Evolutionary conservation across 92 coral and sea anemone species (phyloP).

Genomic region (Parazoanthus atlanticus): DNA sequence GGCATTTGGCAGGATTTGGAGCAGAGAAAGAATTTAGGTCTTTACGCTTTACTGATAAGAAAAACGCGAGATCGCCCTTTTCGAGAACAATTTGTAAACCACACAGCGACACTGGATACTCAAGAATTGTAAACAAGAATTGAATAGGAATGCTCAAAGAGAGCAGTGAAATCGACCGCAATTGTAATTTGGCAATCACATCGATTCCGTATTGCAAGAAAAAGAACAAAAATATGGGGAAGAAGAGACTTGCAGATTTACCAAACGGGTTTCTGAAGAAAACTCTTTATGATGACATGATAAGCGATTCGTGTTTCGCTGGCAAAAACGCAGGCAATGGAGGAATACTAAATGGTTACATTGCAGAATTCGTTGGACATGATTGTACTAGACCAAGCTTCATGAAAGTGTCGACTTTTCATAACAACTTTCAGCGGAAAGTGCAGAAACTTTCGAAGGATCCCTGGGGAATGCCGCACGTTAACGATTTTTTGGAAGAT

Average conservation of each 20-base stretch:
- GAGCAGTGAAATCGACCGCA: constrained; percentile 56
- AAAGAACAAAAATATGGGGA: constrained; percentile 60
- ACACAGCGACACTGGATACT: constrained; percentile 49
- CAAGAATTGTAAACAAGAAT: constrained; percentile 60
- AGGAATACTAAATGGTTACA: constrained; percentile 76
- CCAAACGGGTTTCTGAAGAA: constrained; percentile 71
- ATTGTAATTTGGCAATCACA: constrained; percentile 36
- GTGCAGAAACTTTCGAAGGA: constrained; percentile 72
- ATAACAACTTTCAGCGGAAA: constrained; percentile 61
- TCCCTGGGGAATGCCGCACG: constrained; percentile 54
- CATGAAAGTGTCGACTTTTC: constrained; percentile 60
- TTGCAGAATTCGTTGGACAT: constrained; percentile 75
- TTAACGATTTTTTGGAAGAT: constrained; percentile 82
- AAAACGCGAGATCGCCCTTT: neutral
- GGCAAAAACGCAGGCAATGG: constrained; percentile 51
- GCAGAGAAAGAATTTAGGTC: constrained; percentile 1
- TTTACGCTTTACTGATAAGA: neutral
- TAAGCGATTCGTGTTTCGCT: constrained; percentile 58
- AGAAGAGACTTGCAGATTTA: constrained; percentile 61
- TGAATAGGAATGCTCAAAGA: constrained; percentile 36
- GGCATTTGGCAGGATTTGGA: neutral
- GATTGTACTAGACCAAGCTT: constrained; percentile 63
- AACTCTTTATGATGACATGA: constrained; percentile 69
- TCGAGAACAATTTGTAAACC: constrained; percentile 13
- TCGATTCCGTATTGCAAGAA: constrained; percentile 5